Base-by-base conservation (phyloP, 2,113 vertebrate species). In the Dicerorhinus sumatrensis region DNA sequence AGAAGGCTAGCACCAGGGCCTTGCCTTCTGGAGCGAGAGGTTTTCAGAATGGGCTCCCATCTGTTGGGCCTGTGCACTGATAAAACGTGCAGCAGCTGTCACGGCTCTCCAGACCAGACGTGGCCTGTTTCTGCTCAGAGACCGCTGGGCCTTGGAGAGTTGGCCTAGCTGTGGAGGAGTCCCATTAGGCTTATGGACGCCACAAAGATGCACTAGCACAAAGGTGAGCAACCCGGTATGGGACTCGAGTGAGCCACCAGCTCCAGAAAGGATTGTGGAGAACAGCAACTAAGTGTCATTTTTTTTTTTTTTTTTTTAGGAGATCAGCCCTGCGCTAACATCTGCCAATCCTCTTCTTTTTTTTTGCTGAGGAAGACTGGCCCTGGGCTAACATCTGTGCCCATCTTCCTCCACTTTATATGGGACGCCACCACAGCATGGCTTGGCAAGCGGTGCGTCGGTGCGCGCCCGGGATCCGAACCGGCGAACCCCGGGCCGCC, bases 11-110 rank as follows among this genome's bases (percentile, higher is more conserved):
- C 33, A 85, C 91, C 73, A 97, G 94, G 97, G 97, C 98, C 97
- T 1, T 92, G 95, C 97, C 90, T 97, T 96, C 97, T 96, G 97
- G 98, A 91, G 84, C 98, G 76, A 98, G 98, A 96, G 97, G 97
- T 98, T 98, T 98, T 98, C 98, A 96, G 98, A 98, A 96, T 92
- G 97, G 98, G 96, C 97, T 98, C 97, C 99, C 99, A 99, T 99
- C 99, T 99, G 99, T 99, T 97, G 85, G 98, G 98, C 97, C 98
- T 99, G 98, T 91, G 95, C 36, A 11, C 98, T 91, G 98, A 98
- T 99, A 98, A 99, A 99, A 97, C 98, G 94, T 46, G 90, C 2
- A 42, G 98, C 98, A 98, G 98, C 99, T 98, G 98, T 93, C 97
- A 95, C 42, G 20, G 93, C 94, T 98, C 33, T 33, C 54, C 51